These are phyloP conservation scores for Embidobia sp. DNA, from an alignment of 2,888 invertebrate species.

Conservation along the genomic window DNA sequence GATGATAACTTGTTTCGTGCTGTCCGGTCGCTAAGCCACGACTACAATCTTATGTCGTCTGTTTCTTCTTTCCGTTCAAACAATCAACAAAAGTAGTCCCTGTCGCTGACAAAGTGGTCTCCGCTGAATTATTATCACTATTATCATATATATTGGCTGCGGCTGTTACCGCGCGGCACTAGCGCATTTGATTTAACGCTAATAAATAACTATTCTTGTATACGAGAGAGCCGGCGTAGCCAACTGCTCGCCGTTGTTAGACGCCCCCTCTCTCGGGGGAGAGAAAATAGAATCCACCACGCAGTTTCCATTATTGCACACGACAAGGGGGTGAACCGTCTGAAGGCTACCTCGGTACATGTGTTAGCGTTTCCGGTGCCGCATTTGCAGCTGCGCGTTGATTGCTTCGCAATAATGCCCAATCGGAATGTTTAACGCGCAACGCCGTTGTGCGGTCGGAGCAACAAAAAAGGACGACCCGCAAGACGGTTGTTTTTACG, in stretches of 20 bases:
- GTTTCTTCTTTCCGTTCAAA: constrained; percentile 15
- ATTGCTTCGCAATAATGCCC: constrained; percentile 74
- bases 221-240: constrained; percentile 68
- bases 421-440: constrained; percentile 67
- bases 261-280: constrained; percentile 74
- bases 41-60: constrained; percentile 11
- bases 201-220: constrained; percentile 81
- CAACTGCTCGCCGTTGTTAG: constrained; percentile 67
- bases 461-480: no score
- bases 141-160: constrained; percentile 80
- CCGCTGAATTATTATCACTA: constrained; percentile 79
- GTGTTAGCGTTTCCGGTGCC: constrained; percentile 41
- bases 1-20: constrained; percentile 9
- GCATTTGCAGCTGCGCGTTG: constrained; percentile 65
- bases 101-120: constrained; percentile 71
- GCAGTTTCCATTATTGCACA: constrained; percentile 80
- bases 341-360: constrained; percentile 63
- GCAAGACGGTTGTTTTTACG: constrained; percentile 4
- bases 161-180: constrained; percentile 71
- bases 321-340: constrained; percentile 73
- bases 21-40: constrained; percentile 7
- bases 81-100: constrained; percentile 55
- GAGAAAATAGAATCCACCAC: constrained; percentile 81
- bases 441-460: no score
- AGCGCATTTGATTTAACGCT: constrained; percentile 81